A percentile compares a stretch with the other conserved stretches of the same genome.
phyloP scores from a whole-genome alignment of 2,888 invertebrate genomes.

The Petrolisthes manimaculis region DNA sequence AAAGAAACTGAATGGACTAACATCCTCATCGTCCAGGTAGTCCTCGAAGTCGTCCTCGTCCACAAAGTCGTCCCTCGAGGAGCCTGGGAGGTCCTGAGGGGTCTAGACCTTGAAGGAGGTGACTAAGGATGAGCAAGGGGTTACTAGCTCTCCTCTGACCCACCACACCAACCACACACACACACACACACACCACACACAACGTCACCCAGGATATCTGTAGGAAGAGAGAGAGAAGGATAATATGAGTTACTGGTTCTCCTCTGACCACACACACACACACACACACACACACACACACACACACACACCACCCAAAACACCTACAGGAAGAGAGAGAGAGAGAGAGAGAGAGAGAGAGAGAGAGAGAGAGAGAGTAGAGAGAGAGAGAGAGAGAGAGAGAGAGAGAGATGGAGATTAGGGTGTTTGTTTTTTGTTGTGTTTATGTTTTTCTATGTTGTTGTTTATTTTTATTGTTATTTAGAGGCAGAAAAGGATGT shows the following conservation, averaged over 20 bases:
- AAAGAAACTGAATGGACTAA: conserved; percentile 26
- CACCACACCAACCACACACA: not conserved
- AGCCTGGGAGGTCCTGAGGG: conserved; percentile 49
- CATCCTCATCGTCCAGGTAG: conserved; percentile 24
- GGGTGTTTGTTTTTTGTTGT: not conserved
- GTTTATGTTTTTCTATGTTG: not conserved
- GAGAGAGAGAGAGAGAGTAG: conserved; percentile 16
- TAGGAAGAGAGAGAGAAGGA: not conserved
- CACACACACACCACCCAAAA: not conserved
- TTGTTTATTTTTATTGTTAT: not conserved
- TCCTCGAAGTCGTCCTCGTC: conserved; percentile 20
- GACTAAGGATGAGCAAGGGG: conserved; percentile 38
- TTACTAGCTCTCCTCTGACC: not conserved
- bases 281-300: not conserved
- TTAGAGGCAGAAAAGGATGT: not conserved
- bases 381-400: conserved; percentile 24
- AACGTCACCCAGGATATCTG: not conserved
- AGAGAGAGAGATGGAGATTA: not conserved
- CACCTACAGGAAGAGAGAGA: not conserved
- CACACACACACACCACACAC: not conserved
- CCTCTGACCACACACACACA: not conserved
- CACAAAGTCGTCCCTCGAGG: conserved; percentile 18
- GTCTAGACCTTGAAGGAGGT: conserved; percentile 49
- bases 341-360: conserved; percentile 1
- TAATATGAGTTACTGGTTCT: too few species aligned